Base-by-base conservation (phyloP, 2,888 invertebrate species). In the Lymantria monacha region DNA sequence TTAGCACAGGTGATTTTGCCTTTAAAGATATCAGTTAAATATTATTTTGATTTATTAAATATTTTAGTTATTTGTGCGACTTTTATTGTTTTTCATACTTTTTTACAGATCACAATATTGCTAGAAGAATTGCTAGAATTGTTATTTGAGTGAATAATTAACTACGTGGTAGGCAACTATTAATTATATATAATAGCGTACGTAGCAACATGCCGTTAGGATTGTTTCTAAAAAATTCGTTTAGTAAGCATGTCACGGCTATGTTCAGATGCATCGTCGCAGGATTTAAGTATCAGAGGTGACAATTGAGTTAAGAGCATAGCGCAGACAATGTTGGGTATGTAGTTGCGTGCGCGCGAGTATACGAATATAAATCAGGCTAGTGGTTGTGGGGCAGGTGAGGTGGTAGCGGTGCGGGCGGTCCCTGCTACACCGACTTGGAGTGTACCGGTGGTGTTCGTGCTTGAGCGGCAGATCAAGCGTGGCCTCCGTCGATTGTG, bases 401-500 rank as follows among this genome's bases (percentile, higher is more conserved):
- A 65, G 66, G 68, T 50, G 53, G 46, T 30, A 60, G 61, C 53
- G 61, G 68, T 51, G 66, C 68, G 61, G 62, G 69, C 64, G 65
- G 63, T 48, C 63, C 53, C 60, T 59, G 69, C 74, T 48, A 51
- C 70, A 59, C 65, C 66, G 63, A 67, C 67, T 66, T 63, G 69
- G 69, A 69, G 74, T 70, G 65, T 81, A 80, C 75, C 72, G 72
- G 63, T 72, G 76, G 75, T 76, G 72, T 62, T 64, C 67, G 71
- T 61, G 72, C 67, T 68, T 53, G 72, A 70, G 69, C 72, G 76
- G 62, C 88, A 89, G 82, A 87, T 77, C 82, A 81, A 80, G 75
- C 81, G 86, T 82, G 84, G 84, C 84, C 83, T 75, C 85, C 82
- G 85, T 72, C 69, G 79, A 78, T 72, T 73, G 79, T 77, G 78